Conservation (phyloP, 2,888 invertebrate genomes). For the Gymnoscelis rufifasciata region DNA sequence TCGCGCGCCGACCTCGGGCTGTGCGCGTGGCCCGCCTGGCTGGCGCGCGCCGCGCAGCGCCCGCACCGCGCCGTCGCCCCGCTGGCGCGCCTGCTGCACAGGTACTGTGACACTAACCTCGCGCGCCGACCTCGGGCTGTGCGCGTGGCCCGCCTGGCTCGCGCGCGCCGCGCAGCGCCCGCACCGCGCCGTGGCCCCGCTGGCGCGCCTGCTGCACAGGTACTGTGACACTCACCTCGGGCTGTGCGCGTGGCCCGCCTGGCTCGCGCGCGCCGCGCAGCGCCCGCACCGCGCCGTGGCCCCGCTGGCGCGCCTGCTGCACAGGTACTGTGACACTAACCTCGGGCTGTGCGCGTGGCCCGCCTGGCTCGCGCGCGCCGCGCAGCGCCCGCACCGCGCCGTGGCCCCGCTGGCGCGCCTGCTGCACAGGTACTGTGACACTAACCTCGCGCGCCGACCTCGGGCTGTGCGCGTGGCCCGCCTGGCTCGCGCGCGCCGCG, state of each 20-base stretch:
- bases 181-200: too few species aligned
- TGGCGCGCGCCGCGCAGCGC: slow-evolving; percentile 42
- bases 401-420: too few species aligned
- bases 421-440: not conserved
- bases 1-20: not conserved
- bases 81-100: slow-evolving; percentile 53
- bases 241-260: too few species aligned
- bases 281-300: slow-evolving; percentile 62
- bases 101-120: slow-evolving; percentile 33
- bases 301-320: slow-evolving; percentile 18
- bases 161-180: too few species aligned
- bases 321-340: too few species aligned
- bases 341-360: slow-evolving; percentile 66
- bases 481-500: too few species aligned
- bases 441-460: not conserved
- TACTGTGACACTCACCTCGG: too few species aligned
- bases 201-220: too few species aligned
- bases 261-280: slow-evolving; percentile 25
- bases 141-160: too few species aligned
- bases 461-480: too few species aligned
- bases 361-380: slow-evolving; percentile 19
- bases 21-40: slow-evolving; percentile 59
- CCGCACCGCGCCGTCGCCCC: slow-evolving; percentile 47
- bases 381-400: too few species aligned
- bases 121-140: not conserved